A percentile compares a stretch with the other conserved stretches of the same genome.
phyloP scores from a whole-genome alignment of 2,113 vertebrate genomes.

The Onychorhynchus coronatus region DNA sequence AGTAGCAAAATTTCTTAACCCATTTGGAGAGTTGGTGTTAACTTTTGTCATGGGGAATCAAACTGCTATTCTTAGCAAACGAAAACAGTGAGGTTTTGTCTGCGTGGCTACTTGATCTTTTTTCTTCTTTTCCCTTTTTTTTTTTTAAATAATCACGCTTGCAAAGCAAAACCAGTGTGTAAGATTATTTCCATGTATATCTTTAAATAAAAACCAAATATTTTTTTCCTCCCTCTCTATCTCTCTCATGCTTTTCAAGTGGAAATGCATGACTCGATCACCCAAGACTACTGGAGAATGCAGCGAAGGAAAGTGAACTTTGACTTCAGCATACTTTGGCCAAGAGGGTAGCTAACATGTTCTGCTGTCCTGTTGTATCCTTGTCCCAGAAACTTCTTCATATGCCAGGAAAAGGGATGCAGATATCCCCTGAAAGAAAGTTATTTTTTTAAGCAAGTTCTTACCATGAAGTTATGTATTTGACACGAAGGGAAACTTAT shows the following conservation, averaged over 20 bases:
- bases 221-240: rapidly evolving
- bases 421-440: background rate
- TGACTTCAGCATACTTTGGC: background rate
- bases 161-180: background rate
- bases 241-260: background rate
- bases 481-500: background rate
- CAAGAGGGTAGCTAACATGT: background rate
- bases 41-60: background rate
- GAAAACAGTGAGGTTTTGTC: background rate
- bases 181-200: background rate
- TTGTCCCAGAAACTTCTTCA: background rate
- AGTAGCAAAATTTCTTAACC: background rate
- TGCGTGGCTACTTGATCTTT: background rate
- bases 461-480: rapidly evolving
- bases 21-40: background rate
- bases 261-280: rapidly evolving
- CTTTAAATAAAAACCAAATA: background rate
- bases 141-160: background rate
- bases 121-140: background rate
- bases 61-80: background rate
- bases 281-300: background rate
- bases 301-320: background rate
- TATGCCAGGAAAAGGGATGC: background rate
- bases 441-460: background rate
- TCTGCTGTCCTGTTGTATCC: background rate